Conservation (phyloP, 1,140 invertebrate species). For the Cydia fagiglandana region DNA sequence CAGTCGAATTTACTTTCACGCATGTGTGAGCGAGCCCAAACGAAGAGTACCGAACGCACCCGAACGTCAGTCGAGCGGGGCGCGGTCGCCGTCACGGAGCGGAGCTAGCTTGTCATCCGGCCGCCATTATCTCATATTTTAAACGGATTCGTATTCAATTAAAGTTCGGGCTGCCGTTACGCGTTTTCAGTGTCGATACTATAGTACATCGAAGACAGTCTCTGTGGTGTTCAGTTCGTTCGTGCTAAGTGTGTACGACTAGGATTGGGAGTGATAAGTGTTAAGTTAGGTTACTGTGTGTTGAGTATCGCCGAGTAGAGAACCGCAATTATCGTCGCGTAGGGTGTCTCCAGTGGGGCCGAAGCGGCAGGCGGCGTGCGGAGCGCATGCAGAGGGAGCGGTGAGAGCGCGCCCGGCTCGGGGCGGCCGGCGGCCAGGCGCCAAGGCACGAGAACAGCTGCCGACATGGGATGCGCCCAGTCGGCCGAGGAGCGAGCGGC, state of each 20-base stretch:
- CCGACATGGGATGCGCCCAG: constrained; percentile 97
- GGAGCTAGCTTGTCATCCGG: constrained; percentile 77
- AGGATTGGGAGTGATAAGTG: constrained; percentile 60
- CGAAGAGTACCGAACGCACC: constrained; percentile 67
- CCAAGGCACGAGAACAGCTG: constrained; percentile 65
- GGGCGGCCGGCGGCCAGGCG: constrained; percentile 70
- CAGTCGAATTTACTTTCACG: constrained; percentile 58
- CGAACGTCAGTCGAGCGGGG: constrained; percentile 79
- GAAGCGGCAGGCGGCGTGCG: constrained; percentile 69
- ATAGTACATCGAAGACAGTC: constrained; percentile 53
- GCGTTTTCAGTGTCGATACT: constrained; percentile 59
- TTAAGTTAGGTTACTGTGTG: constrained; percentile 74
- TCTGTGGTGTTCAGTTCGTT: constrained; percentile 42
- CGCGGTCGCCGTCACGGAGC: constrained; percentile 77
- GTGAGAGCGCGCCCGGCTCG: constrained; percentile 75
- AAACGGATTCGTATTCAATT: constrained; percentile 74
- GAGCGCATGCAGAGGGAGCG: constrained; percentile 76
- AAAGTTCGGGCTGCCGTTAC: constrained; percentile 68
- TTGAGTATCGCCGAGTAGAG: constrained; percentile 46
- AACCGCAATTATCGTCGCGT: constrained; percentile 57
- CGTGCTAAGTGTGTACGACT: constrained; percentile 42
- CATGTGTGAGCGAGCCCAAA: constrained; percentile 77
- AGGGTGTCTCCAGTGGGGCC: constrained; percentile 72
- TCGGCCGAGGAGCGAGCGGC: constrained; percentile 98
- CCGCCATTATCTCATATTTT: constrained; percentile 75